These are phyloP conservation scores for Cyrtodaria siliqua DNA, from an alignment of 2,888 invertebrate genomes.

Conservation along the genomic window DNA sequence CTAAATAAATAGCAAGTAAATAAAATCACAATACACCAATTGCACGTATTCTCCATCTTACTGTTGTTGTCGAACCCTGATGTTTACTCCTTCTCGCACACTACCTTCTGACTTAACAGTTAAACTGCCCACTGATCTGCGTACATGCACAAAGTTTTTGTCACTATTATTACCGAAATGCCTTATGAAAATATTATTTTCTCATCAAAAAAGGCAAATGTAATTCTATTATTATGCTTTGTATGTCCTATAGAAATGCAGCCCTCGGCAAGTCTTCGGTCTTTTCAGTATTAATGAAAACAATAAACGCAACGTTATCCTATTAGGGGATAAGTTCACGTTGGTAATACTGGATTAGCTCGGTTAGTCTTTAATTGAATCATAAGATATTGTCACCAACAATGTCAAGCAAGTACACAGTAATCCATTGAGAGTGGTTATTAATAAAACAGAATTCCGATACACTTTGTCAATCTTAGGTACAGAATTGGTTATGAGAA, in stretches of 20 bases:
- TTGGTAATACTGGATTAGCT: slow-evolving; percentile 42
- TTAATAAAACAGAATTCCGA: slow-evolving; percentile 46
- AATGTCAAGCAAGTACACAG: slow-evolving; percentile 46
- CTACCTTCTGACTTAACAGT: not conserved
- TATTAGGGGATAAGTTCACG: slow-evolving; percentile 48
- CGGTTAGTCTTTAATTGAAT: slow-evolving; percentile 47
- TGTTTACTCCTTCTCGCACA: not conserved
- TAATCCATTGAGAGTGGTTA: slow-evolving; percentile 42
- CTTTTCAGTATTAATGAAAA: slow-evolving; percentile 41
- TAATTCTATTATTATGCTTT: slow-evolving; percentile 44
- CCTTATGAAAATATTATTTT: slow-evolving; percentile 60
- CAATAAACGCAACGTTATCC: slow-evolving; percentile 52
- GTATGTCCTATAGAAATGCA: slow-evolving; percentile 13
- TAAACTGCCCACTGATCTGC: not conserved
- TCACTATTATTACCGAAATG: slow-evolving; percentile 24
- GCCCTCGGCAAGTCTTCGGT: slow-evolving; percentile 28
- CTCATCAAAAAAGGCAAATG: slow-evolving; percentile 49
- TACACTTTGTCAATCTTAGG: slow-evolving; percentile 56
- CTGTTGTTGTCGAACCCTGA: not conserved
- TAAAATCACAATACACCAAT: not conserved
- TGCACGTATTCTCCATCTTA: not conserved
- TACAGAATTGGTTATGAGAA: slow-evolving; percentile 39
- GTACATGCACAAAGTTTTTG: not conserved
- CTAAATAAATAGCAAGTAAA: not conserved
- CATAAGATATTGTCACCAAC: slow-evolving; percentile 26